Percentiles rank a stretch among this genome's conserved stretches.
phyloP scores from a whole-genome alignment of 1,140 invertebrate genomes.

The Daktulosphaira vitifoliae region DNA sequence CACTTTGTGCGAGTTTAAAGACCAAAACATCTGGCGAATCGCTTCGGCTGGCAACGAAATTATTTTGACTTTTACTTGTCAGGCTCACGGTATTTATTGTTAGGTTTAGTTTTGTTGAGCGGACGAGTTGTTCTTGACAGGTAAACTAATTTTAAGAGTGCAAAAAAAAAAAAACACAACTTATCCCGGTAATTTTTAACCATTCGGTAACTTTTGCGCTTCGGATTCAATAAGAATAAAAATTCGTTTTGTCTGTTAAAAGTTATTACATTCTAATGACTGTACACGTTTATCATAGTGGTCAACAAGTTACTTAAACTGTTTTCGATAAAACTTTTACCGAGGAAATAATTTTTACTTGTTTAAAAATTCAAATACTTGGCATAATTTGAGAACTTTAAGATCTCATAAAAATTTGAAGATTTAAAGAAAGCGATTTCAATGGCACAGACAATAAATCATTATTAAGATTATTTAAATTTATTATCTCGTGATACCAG shows the following conservation, averaged over 20 bases:
- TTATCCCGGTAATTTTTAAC: neutral
- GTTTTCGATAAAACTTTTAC: conserved; percentile 20
- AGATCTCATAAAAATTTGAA: no score
- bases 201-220: conserved; percentile 1
- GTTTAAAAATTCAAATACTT: no score
- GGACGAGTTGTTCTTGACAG: neutral
- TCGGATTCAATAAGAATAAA: conserved; percentile 1
- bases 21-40: neutral
- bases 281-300: no score
- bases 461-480: no score
- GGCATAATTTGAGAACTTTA: no score
- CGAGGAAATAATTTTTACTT: neutral
- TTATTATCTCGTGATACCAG: no score
- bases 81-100: conserved; percentile 11
- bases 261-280: no score
- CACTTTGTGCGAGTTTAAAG: neutral
- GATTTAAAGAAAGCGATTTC: no score
- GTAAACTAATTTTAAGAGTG: neutral
- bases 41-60: neutral
- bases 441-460: no score
- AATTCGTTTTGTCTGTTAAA: conserved; percentile 12
- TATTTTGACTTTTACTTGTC: conserved; percentile 3
- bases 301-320: no score
- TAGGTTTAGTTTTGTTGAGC: no score
- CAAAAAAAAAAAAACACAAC: neutral